phyloP scores from a whole-genome alignment of 2,797 vertebrate species.

The Apogon hyalosoma region DNA sequence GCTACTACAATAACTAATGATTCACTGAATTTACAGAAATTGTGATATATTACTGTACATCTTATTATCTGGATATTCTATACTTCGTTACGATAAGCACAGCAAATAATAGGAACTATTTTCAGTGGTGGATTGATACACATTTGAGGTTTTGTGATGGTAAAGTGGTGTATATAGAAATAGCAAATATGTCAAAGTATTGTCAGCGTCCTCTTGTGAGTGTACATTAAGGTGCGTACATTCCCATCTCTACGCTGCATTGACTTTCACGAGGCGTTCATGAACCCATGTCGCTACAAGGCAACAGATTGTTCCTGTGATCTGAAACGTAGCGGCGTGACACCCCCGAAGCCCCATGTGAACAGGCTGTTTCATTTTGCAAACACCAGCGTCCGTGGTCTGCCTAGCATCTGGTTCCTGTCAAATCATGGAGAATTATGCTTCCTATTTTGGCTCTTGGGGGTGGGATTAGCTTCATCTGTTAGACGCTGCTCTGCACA shows the following conservation, averaged over 20 bases:
- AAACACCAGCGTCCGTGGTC: conserved; percentile 38
- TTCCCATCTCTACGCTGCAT: conserved; percentile 13
- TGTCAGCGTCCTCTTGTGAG: neutral
- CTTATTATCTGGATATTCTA: too few species aligned
- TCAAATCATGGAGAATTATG: conserved; percentile 59
- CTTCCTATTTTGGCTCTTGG: conserved; percentile 42
- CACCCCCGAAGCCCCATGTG: conserved; percentile 35
- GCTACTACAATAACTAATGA: too few species aligned
- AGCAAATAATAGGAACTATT: too few species aligned
- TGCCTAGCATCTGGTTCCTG: conserved; percentile 67
- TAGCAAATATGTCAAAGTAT: too few species aligned
- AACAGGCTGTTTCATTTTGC: conserved; percentile 61
- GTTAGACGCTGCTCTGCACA: conserved; percentile 12
- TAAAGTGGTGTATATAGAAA: too few species aligned
- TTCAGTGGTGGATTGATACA: too few species aligned
- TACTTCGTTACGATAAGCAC: too few species aligned
- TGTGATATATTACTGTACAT: too few species aligned
- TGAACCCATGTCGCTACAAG: conserved; percentile 28
- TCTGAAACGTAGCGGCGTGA: conserved; percentile 26
- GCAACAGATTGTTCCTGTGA: conserved; percentile 43
- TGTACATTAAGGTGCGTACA: neutral
- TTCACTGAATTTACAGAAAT: too few species aligned
- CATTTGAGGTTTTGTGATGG: too few species aligned
- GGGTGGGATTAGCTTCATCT: conserved; percentile 51
- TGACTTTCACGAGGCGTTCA: conserved; percentile 39